These are phyloP conservation scores for Pocillopora damicornis DNA, from an alignment of 64 coral and sea anemone species.

Conservation along the genomic window DNA sequence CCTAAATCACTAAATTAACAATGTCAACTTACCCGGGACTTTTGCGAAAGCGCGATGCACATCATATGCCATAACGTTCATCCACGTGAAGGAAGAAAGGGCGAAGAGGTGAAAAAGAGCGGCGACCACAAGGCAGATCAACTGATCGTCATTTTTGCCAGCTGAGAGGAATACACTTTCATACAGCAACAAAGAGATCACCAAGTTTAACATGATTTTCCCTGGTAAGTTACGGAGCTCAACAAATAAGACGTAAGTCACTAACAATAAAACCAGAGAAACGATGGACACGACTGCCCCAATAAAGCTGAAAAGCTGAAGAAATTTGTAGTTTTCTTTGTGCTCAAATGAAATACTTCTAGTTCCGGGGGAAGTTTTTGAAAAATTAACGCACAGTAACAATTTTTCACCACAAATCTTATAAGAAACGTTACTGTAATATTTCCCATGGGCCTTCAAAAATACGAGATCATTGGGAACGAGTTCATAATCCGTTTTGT, in stretches of 20 bases:
- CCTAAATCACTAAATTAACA: neutral
- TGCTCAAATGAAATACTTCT: neutral
- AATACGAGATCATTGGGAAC: neutral
- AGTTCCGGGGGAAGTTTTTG: neutral
- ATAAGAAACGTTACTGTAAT: neutral
- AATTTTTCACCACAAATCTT: neutral
- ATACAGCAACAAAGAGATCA: constrained; percentile 13
- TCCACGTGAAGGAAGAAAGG: constrained; percentile 33
- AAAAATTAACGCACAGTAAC: neutral
- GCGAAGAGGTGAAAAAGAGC: constrained; percentile 21
- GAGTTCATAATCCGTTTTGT: neutral
- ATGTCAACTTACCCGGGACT: neutral
- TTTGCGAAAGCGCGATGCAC: constrained; percentile 9
- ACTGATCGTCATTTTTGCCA: neutral
- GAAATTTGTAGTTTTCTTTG: neutral
- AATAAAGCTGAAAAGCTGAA: neutral
- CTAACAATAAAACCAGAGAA: neutral
- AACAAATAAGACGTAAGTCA: neutral
- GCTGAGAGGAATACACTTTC: constrained; percentile 6
- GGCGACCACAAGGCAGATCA: neutral
- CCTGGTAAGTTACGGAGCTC: constrained; percentile 31
- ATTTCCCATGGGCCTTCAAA: neutral
- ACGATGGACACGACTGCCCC: neutral
- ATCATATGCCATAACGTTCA: constrained; percentile 58
- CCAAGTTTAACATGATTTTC: constrained; percentile 16